Evolutionary conservation across 2,113 vertebrate species (phyloP).

Genomic region (Corythornis vintsioides): DNA sequence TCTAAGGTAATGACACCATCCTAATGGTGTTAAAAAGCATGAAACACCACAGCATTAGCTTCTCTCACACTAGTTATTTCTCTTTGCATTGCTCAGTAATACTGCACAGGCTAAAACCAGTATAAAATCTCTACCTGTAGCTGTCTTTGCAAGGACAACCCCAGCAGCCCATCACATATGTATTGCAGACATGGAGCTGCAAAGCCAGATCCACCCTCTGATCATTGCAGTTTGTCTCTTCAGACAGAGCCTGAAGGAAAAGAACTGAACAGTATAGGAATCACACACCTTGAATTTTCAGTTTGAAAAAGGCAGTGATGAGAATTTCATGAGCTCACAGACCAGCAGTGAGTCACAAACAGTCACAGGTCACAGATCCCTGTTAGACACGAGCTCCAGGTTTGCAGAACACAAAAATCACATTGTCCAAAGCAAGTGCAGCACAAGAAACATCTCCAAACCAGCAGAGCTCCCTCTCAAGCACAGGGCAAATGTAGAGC

Average conservation of each 20-base stretch:
- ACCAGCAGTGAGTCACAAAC: not conserved
- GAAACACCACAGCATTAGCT: not conserved
- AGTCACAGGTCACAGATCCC: not conserved
- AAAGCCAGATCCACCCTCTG: not conserved
- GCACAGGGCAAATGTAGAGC: not conserved
- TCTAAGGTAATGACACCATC: not conserved
- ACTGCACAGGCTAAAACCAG: not conserved
- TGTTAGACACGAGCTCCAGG: not conserved
- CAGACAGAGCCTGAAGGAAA: not conserved
- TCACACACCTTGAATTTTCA: not conserved
- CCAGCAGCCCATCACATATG: rapidly evolving
- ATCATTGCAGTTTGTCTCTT: not conserved
- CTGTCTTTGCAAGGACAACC: not conserved
- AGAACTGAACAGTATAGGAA: not conserved
- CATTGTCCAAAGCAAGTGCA: not conserved
- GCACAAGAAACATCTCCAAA: not conserved
- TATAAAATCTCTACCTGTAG: not conserved
- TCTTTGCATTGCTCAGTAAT: not conserved
- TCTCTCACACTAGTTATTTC: not conserved
- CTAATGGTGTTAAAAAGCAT: not conserved
- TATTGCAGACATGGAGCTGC: not conserved
- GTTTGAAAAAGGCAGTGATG: not conserved
- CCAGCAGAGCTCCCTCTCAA: not conserved
- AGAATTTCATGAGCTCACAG: not conserved
- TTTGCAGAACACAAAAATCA: not conserved